Percentiles rank a stretch among this genome's conserved stretches.
Evolutionary conservation across 2,113 vertebrate genomes (phyloP).

Genomic region (Clinocottus analis): DNA sequence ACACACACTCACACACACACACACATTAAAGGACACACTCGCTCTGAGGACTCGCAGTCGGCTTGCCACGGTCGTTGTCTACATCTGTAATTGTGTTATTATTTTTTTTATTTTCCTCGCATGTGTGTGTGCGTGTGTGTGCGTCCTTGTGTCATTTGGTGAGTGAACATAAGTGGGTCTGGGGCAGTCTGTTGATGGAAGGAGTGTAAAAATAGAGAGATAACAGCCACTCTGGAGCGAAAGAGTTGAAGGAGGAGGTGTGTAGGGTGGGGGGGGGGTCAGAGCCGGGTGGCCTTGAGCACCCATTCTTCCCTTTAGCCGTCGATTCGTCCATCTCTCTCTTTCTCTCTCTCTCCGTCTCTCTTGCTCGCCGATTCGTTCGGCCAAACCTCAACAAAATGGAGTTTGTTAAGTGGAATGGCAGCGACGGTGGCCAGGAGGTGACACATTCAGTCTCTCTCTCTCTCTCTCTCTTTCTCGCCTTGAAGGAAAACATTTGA

Average conservation of each 20-base stretch:
- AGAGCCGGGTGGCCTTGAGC: constrained; percentile 74
- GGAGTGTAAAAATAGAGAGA: constrained; percentile 84
- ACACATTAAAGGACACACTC: constrained; percentile 14
- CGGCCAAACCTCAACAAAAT: constrained; percentile 68
- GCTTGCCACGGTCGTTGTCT: constrained; percentile 58
- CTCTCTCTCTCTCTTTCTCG: no score
- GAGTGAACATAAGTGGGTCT: constrained; percentile 84
- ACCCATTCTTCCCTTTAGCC: constrained; percentile 65
- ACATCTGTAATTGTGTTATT: constrained; percentile 69
- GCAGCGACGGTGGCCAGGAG: constrained; percentile 9
- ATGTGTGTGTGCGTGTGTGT: constrained; percentile 43
- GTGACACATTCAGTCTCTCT: constrained; percentile 11
- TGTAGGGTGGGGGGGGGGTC: constrained; percentile 45
- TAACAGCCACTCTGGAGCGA: constrained; percentile 78
- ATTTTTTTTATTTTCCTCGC: constrained; percentile 21
- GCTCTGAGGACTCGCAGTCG: constrained; percentile 54
- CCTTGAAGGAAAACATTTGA: background rate
- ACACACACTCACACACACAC: constrained; percentile 30
- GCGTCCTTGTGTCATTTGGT: constrained; percentile 77
- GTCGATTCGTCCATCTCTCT: constrained; percentile 53
- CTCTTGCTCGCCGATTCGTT: constrained; percentile 48
- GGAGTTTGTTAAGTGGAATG: constrained; percentile 70
- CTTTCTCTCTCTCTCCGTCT: background rate
- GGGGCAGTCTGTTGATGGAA: constrained; percentile 80
- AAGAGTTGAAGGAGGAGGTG: constrained; percentile 61